Base-by-base conservation (phyloP, 2,888 invertebrate genomes). In the Eubasilissa splendida region DNA sequence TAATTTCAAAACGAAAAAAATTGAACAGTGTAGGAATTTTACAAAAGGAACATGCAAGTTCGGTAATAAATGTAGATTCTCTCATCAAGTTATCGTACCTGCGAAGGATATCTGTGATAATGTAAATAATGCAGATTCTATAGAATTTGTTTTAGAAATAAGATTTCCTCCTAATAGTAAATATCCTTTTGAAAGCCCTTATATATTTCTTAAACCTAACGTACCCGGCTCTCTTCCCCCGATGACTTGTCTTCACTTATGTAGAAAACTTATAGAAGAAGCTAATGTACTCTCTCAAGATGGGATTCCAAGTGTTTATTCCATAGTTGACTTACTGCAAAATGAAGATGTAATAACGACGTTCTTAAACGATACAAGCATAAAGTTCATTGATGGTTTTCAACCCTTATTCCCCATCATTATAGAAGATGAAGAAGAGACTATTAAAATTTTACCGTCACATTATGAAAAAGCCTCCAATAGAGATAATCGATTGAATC, bases 111-210 rank as follows among this genome's bases (percentile, higher is more conserved):
- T 85, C 63, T 88, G 88, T 56, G 84, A 84, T 80, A 86, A 86
- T 58, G 87, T 87, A 52, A 85, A 85, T 42, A 80, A 22, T 22
- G 22, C 86, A 31, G 88, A 88, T 85, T 83, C 91, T 89, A 86
- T 86, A 88, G 81, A 85, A 85, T 92, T 95, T 88, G 91, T 93
- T 86, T 88, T 96, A 85, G 96, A 96, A 90, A 90, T 96, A 85
- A 90, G 95, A 84, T 96, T 96, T 88, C 93, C 94, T 0, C 90
- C 92, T 84, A 92, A 92, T 85, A 92, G 92, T 76, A 91, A 91
- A 73, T 96, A 96, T 87, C 96, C 96, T 0, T 93, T 92, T 85
- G 94, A 95, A 87, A 91, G 94, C 0, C 95, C 96, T 0, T 88
- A 93, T 81, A 89, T 96, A 83, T 95, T 94, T 85, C 88, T 95